phyloP scores from a whole-genome alignment of 2,113 vertebrate genomes.

The Condylura cristata region DNA sequence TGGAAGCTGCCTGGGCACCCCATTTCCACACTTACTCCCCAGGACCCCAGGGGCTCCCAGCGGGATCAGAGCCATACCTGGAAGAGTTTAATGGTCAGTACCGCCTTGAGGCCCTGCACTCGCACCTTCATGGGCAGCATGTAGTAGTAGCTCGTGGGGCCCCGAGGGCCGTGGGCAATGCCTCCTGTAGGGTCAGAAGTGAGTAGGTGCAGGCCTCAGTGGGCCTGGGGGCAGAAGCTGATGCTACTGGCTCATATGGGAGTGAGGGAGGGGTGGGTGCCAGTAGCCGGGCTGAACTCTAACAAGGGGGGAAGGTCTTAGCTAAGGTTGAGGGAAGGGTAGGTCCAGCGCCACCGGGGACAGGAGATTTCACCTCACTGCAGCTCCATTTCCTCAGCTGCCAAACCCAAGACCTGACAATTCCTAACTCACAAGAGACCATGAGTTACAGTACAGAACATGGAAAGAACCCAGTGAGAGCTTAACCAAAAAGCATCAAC shows the following conservation, averaged over 20 bases:
- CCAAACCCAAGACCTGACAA: background rate
- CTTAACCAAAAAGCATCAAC: background rate
- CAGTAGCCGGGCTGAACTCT: background rate
- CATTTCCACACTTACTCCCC: no score
- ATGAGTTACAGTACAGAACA: background rate
- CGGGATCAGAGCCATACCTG: constrained; percentile 86
- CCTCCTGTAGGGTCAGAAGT: constrained; percentile 85
- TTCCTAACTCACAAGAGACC: background rate
- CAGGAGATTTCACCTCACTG: background rate
- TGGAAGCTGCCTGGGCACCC: background rate
- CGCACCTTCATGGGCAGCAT: constrained; percentile 95
- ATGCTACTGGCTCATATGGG: background rate
- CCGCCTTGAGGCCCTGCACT: constrained; percentile 91
- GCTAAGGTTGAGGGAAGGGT: rapidly evolving
- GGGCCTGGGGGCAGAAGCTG: background rate
- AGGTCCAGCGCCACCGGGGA: background rate
- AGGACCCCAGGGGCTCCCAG: background rate
- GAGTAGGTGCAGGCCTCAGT: background rate
- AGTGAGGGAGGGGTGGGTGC: no score
- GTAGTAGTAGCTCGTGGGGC: constrained; percentile 95
- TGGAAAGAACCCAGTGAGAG: background rate
- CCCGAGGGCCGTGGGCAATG: constrained; percentile 90
- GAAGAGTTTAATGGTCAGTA: constrained; percentile 89
- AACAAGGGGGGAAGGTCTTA: rapidly evolving
- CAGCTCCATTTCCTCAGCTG: background rate